Base-by-base conservation (phyloP, 35 echinoderm and acorn worm species). In the Patiria miniata region DNA sequence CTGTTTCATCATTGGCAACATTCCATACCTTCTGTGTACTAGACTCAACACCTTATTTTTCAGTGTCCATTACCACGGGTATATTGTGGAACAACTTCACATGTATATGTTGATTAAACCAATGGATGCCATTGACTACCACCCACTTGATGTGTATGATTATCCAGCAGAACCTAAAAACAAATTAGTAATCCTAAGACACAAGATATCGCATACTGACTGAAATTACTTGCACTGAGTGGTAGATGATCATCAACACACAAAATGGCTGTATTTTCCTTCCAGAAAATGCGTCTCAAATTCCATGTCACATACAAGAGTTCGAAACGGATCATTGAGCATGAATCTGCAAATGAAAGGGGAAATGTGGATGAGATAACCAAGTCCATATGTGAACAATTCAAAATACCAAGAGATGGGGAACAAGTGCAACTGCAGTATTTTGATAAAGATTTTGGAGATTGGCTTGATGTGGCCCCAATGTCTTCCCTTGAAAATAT, bases 11-110 rank as follows among this genome's bases (percentile, higher is more conserved):
- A 88, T 88, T 37, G 86, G 28, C 40, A 77, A 77, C 17, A 88
- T 39, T 79, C 56, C 78, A 32, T 88, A 88, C 53, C 80, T 88
- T 29, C 28, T 88, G 29, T 88, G 86, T 51, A 79, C n/a, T n/a
- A n/a, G n/a, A n/a, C 69, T 30, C 76, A 40, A 16, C 78, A 73
- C 8, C 54, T 51, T 88, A 40, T 51, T 4, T 51, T 81, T 53
- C 50, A 29, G 10, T 88, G 79, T 51, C n/a, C 86, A 88, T 88
- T 51, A 79, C 38, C 86, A 88, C 58, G 32, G 17, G 58, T 81
- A 88, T 61, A 88, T 51, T 52, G 36, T 88, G 77, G 32, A n/a
- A 36, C 0, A 17, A 12, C 39, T 51, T 14, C 22, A 87, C 23
- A 23, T 40, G 33, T 79, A 37, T 23, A 78, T 79, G 26, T 39